Evolutionary conservation across 2,888 invertebrate species (phyloP), one percentile per base, ranked within the genome.

Genomic region (Zygothrica quintamaculata): DNA sequence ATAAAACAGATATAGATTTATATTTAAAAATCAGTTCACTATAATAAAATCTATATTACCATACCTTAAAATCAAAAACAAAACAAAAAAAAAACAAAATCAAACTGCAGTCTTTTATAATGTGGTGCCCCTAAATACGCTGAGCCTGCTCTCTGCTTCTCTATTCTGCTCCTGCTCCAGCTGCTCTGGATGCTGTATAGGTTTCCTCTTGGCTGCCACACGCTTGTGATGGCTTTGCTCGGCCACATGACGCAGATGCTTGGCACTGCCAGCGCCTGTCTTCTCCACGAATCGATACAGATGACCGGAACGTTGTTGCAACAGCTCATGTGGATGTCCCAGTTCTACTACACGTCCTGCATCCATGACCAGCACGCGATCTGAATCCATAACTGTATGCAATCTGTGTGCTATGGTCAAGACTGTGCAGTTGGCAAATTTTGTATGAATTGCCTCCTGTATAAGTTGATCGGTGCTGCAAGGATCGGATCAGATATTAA

Each of bases 341-440:
- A 95, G 94, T 90, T 98, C 97, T 4, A 93, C 94, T 48, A 94
- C 92, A 3, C 88, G 88, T 0, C 96, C 96, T 29, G 92, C 92
- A 74, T 96, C 95, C 93, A 98, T 94, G 0, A 97, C 97, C 76
- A 97, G 90, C 44, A 97, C 95, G 73, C 95, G 93, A 90, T 97
- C 96, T 1, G 96, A 95, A 89, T 98, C 97, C 92, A 98, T 97
- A 26, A 98, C 95, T 0, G 98, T 98, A 89, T 97, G 95, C 62
- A 98, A 91, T 1, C 98, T 93, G 92, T 98, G 98, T 2, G 98
- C 98, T 6, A 98, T 97, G 0, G 97, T 98, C n/a, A 98, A 90
- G 1, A 98, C 97, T 0, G 97, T 97, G 89, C 97, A 97, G 25
- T 94, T 92, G 0, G 92, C 92, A 89, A 97, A 98, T 88, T 95